Evolutionary conservation across 2,888 invertebrate species (phyloP), one percentile per base, ranked within the genome.

Genomic region (Chaetogeoica ovagalla): DNA sequence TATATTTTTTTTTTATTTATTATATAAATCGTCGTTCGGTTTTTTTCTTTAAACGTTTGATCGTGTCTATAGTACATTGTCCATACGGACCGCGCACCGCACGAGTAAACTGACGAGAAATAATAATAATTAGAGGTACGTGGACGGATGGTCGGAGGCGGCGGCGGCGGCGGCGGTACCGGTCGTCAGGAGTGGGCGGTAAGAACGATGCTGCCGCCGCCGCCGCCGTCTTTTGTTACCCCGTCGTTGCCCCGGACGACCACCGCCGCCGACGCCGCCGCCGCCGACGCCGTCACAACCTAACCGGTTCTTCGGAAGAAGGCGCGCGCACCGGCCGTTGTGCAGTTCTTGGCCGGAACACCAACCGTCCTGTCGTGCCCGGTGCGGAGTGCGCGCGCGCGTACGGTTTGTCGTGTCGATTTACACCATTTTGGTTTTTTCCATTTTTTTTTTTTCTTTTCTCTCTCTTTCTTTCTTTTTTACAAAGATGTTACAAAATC

Each of bases 341-440:
- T 70, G 70, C 77, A 79, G 77, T 79, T 79, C 70, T 79, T 62
- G 70, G 70, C 77, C 77, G 77, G 77, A 70, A 70, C 77, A 79
- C 70, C 7, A n/a, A 70, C 70, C 77, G 77, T 70, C 70, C 9
- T 63, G 77, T 79, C 52, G 77, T 75, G 77, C 62, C 30, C 30
- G 77, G 69, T 77, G 60, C 23, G 70, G 48, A 62, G 62, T 79
- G 77, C 52, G 69, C 69, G 60, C 30, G 77, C 19, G 37, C 5
- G 15, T 21, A 21, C 15, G 15, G 66, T 66, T n/a, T 66, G 15
- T n/a, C 21, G 43, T 21, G 21, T 43, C 7, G 6, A 4, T 60
- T 23, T 59, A 39, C 43, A 43, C 48, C 48, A 13, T 48, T 48
- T 9, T 30, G 1, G 30, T 30, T 30, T 30, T 30, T 30, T n/a